These are phyloP conservation scores for Eulemur mongoz DNA, from an alignment of 2,797 vertebrate species.

Conservation along the genomic window DNA sequence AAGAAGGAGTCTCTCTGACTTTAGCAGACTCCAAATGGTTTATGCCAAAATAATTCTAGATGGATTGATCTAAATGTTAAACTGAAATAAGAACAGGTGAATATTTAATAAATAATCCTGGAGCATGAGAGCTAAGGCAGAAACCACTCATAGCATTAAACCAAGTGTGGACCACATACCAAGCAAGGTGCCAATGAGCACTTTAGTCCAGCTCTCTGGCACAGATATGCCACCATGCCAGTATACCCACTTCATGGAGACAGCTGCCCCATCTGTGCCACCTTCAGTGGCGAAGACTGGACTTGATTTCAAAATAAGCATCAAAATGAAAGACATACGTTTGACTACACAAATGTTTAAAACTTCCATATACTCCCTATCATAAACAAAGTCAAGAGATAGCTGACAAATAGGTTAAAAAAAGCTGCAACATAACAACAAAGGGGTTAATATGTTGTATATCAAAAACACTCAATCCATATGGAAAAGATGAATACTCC, in stretches of 20 bases:
- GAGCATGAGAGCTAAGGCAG: neutral
- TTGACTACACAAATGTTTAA: neutral
- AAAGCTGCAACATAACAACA: neutral
- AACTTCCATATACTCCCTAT: neutral
- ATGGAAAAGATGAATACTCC: neutral
- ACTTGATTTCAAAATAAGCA: neutral
- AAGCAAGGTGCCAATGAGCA: neutral
- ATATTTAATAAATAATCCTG: neutral
- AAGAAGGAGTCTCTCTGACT: neutral
- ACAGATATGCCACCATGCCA: fast-evolving
- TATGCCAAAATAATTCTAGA: neutral
- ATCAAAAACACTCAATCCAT: neutral
- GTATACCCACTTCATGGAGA: fast-evolving
- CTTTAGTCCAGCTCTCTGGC: neutral
- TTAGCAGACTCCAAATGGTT: neutral
- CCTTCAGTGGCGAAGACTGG: neutral
- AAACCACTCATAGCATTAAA: no score
- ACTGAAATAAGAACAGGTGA: neutral
- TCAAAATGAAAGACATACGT: neutral
- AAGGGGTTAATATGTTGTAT: neutral
- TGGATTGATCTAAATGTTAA: neutral
- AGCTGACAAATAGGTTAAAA: neutral
- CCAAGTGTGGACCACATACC: no score
- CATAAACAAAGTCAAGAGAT: neutral
- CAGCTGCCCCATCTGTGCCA: neutral